Evolutionary conservation across 2,888 invertebrate genomes (phyloP), one percentile per base, ranked within the genome.

Genomic region (Pherbina coryleti): DNA sequence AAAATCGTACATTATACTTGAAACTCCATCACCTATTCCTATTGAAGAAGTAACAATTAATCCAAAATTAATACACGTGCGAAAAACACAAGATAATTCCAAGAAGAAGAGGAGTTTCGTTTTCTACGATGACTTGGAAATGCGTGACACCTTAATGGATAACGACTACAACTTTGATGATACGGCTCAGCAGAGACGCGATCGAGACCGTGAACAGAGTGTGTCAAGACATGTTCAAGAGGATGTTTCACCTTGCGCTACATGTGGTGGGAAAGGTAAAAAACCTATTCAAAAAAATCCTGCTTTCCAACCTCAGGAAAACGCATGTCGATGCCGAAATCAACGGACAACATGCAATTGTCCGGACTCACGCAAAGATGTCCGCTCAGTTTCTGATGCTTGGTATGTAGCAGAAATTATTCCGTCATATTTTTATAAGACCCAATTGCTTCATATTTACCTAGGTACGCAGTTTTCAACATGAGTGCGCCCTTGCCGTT

Each of bases 401-500:
- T 84, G 84, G 84, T 84, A 84, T 14, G 80, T 81, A 1, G 37
- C 31, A 19, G 5, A 53, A 64, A 76, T 67, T 37, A 70, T 7
- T 14, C 14, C 3, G 51, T 31, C n/a, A 31, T 17, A 75, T 76
- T 75, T 74, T 55, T 72, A 67, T 80, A 80, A 80, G 79, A 80
- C 22, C 69, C 73, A 81, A 78, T 81, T 75, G 77, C 80, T 81
- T 81, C 72, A 82, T 79, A 77, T 78, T 72, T 76, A 72, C 80
- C 73, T 82, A 83, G 84, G 83, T 87, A 86, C 79, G 82, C 86
- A 71, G 83, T 84, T n/a, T 86, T 83, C 81, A 86, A 85, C 79
- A 85, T 86, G 79, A 86, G 82, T 81, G 82, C 80, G 83, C 87
- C 87, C 64, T 82, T 85, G 82, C 86, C 84, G 44, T 87, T 84